Conservation (phyloP, 2,888 invertebrate species). For the Druceiella hillmani region DNA sequence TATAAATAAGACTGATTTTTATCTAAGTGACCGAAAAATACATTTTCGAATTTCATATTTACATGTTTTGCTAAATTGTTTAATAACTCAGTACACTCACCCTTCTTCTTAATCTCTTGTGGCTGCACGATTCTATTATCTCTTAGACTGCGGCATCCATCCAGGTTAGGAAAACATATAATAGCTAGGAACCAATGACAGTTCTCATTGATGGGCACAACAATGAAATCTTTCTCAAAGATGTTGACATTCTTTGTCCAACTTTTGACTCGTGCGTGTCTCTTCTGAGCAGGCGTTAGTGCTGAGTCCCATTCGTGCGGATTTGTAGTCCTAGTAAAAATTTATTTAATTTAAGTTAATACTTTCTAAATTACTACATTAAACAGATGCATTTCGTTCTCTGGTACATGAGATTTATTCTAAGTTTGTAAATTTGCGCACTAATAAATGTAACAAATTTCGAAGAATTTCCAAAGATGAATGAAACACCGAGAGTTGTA, state of each 20-base stretch:
- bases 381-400: too few relatives aligned
- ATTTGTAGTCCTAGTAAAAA: conserved; percentile 43
- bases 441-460: too few relatives aligned
- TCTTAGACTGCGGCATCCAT: conserved; percentile 61
- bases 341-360: not conserved
- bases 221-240: conserved; percentile 93
- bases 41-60: too few relatives aligned
- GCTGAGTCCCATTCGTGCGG: conserved; percentile 61
- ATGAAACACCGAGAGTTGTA: too few relatives aligned
- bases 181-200: conserved; percentile 98
- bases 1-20: too few relatives aligned
- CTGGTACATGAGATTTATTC: not conserved
- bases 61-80: not conserved
- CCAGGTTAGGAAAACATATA: conserved; percentile 87
- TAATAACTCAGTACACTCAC: conserved; percentile 33
- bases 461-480: too few relatives aligned
- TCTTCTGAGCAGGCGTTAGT: conserved; percentile 71
- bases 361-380: too few relatives aligned
- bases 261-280: conserved; percentile 85
- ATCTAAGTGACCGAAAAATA: too few relatives aligned
- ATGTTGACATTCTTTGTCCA: conserved; percentile 98
- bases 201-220: conserved; percentile 97
- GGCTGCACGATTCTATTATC: conserved; percentile 56
- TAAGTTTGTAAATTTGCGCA: too few relatives aligned
- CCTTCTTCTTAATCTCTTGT: conserved; percentile 51